Conservation (phyloP, 2,888 invertebrate species). For the Chromoteleia sp. region DNA sequence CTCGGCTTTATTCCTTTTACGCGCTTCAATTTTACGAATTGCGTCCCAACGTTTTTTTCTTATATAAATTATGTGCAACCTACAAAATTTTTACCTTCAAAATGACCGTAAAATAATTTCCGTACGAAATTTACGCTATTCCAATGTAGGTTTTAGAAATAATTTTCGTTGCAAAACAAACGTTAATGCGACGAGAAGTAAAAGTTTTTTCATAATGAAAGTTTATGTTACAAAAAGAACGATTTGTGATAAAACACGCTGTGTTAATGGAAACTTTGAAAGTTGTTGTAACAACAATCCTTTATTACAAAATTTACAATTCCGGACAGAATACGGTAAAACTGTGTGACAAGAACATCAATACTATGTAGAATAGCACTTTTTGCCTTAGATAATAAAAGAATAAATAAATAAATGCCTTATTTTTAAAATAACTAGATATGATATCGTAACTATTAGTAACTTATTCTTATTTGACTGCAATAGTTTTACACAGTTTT, state of each 20-base stretch:
- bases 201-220: background rate
- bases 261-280: conserved; percentile 16
- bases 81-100: too few species aligned
- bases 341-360: conserved; percentile 9
- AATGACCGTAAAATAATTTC: too few species aligned
- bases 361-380: background rate
- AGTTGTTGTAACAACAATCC: conserved; percentile 1
- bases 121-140: too few species aligned
- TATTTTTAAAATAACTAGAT: background rate
- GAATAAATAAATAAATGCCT: background rate
- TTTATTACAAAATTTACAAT: conserved; percentile 32
- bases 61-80: background rate
- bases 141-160: too few species aligned
- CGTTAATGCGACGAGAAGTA: background rate
- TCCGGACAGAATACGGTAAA: background rate
- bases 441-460: background rate
- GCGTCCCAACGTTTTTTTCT: conserved; percentile 28
- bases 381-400: too few species aligned
- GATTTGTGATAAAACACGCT: background rate
- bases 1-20: conserved; percentile 37
- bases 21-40: conserved; percentile 27
- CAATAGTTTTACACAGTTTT: background rate
- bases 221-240: conserved; percentile 1
- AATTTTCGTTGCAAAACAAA: too few species aligned
- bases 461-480: background rate